Evolutionary conservation across 2,888 invertebrate genomes (phyloP), one percentile per base, ranked within the genome.

Genomic region (Seira ritae): DNA sequence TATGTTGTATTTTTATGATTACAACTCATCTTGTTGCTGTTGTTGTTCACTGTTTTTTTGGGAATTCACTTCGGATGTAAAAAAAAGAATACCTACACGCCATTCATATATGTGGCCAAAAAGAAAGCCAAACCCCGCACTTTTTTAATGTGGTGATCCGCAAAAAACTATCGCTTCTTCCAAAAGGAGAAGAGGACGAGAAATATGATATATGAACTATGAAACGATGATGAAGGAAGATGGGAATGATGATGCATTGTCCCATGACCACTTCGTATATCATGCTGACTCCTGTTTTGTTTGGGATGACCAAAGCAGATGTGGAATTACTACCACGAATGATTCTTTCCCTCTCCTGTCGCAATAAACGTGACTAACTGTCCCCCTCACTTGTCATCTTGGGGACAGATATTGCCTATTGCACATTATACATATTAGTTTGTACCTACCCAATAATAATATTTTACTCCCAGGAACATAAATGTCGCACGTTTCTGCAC

Each of bases 301-400:
- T n/a, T 2, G 17, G 74, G 73, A 17, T 46, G 55, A 62, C 46
- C 20, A 24, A 70, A 78, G 68, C 80, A 73, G 74, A 74, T 74
- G 80, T 80, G 74, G 74, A 75, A 80, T 80, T 75, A 74, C 74
- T 60, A 31, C 31, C 8, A 31, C 8, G 31, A 31, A 73, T 73
- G 46, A 65, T 80, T 74, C 60, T 74, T 74, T 74, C 50, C 50
- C 50, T 50, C 50, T 50, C 60, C 55, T 74, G 69, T 80, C 74
- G 62, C 55, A 73, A 80, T 80, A 74, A 74, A 80, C 66, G 65
- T 42, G 71, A 65, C 37, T 62, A 76, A 69, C 69, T 31, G 67
- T 69, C 46, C 55, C 68, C 67, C 69, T 69, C 69, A n/a, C 10
- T 20, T 46, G 76, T 62, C 55, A 76, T 76, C 15, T 50, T 50